Conservation (phyloP, 2,888 invertebrate species). For the Encarsia formosa region DNA sequence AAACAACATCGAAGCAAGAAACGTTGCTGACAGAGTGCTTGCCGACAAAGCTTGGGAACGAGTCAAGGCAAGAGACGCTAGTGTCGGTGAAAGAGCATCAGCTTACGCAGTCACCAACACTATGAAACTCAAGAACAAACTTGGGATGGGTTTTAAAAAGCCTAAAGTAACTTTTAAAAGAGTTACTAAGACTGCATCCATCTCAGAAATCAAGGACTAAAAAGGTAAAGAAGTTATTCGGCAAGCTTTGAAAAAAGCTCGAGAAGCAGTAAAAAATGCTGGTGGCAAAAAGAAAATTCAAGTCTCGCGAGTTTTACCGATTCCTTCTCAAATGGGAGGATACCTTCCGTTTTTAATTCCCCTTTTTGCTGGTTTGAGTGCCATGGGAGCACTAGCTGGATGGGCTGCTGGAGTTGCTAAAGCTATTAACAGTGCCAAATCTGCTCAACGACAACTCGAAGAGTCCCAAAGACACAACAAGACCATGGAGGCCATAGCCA, state of each 20-base stretch:
- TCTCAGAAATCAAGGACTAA: no score
- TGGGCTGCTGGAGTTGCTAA: conserved; percentile 43
- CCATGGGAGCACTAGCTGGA: conserved; percentile 32
- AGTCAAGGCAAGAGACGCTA: no score
- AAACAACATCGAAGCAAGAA: no score
- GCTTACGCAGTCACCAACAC: no score
- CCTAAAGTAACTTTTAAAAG: no score
- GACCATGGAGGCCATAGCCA: conserved; percentile 44
- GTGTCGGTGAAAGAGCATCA: no score
- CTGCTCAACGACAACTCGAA: conserved; percentile 36
- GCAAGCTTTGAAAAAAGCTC: background rate
- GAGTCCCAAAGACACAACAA: conserved; percentile 42
- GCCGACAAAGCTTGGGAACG: no score
- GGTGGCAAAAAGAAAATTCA: background rate
- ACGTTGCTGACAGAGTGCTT: no score
- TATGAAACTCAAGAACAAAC: no score
- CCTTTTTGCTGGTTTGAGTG: background rate
- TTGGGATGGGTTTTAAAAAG: no score
- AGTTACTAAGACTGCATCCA: no score
- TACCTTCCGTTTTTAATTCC: background rate
- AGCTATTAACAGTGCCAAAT: conserved; percentile 40
- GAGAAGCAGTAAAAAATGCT: background rate
- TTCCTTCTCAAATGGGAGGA: background rate
- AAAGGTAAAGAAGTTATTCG: no score
- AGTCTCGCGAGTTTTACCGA: background rate